Conservation (phyloP, 2,888 invertebrate genomes). For the Drosophila austrosaltans region DNA sequence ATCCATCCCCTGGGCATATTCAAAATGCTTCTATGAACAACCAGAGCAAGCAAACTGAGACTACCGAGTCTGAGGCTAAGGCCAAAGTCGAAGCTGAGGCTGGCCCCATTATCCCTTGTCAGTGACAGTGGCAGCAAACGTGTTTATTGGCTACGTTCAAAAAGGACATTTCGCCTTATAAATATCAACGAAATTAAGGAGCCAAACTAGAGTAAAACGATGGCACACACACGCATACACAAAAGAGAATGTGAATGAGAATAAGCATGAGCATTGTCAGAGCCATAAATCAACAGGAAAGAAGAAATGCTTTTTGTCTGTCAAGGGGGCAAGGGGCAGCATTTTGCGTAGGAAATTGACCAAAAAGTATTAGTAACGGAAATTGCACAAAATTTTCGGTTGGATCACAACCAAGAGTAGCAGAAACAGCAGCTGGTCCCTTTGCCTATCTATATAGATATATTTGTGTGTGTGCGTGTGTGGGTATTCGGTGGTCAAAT, state of each 20-base stretch:
- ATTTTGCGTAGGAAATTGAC: constrained; percentile 69
- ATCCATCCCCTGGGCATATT: constrained; percentile 71
- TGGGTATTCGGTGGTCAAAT: constrained; percentile 60
- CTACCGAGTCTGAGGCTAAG: not conserved
- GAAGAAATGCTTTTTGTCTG: constrained; percentile 37
- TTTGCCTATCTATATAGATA: constrained; percentile 3
- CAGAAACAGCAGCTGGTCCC: constrained; percentile 22
- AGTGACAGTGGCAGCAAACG: constrained; percentile 68
- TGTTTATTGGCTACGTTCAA: constrained; percentile 72
- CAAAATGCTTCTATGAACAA: constrained; percentile 61
- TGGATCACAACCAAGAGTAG: constrained; percentile 22
- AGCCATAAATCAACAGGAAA: constrained; percentile 49
- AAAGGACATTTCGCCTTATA: constrained; percentile 70
- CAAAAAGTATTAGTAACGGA: constrained; percentile 77
- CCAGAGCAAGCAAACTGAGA: not conserved
- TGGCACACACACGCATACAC: not conserved
- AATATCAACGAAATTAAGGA: constrained; percentile 77
- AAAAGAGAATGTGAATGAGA: constrained; percentile 16
- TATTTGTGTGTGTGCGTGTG: constrained; percentile 1
- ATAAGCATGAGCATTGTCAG: constrained; percentile 22
- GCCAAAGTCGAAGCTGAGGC: not conserved
- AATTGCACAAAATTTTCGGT: constrained; percentile 71
- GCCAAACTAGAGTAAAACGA: constrained; percentile 14
- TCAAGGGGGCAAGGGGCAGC: constrained; percentile 23
- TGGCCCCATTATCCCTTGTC: constrained; percentile 77